Evolutionary conservation across 2,888 invertebrate species (phyloP), one percentile per base, ranked within the genome.

Genomic region (Hemaris fuciformis): DNA sequence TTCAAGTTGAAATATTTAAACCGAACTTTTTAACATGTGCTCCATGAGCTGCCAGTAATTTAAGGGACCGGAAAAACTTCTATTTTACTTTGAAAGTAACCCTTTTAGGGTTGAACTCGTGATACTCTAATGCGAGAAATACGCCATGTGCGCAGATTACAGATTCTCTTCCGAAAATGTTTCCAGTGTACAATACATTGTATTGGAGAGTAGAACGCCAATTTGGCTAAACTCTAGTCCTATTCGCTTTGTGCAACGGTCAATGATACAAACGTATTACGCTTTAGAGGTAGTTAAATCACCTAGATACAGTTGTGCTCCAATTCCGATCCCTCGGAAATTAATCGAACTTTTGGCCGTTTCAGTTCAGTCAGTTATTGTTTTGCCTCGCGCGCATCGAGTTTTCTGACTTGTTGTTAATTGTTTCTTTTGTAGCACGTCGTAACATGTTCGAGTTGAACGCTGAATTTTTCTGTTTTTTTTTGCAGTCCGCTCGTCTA

Each of bases 311-410:
- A 57, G 34, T 57, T 57, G 18, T 18, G 48, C 34, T 34, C 31
- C 34, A 57, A 57, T 38, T 57, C 18, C 34, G 4, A 20, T 10
- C 13, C 10, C 22, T 57, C 27, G 31, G 57, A 31, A 18, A 31
- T 31, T 15, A 20, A 57, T 34, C 57, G 57, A 57, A 57, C 18
- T 57, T 57, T 57, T 18, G 57, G 57, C 10, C 15, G 57, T 34
- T 20, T 34, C 57, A 18, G 31, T 18, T 57, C 18, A 38, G 1
- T 18, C 8, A 31, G 20, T 34, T 34, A 43, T 43, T 43, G 20
- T 43, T 43, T 43, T 22, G 43, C 43, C 43, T 20, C 20, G 20
- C 3, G 20, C 10, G 43, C 20, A 20, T 20, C 10, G 43, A 6
- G 18, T 43, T 20, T 20, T 20, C 43, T 7, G 20, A 43, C 20